A percentile compares a stretch with the other conserved stretches of the same genome.
These are phyloP conservation scores for Pollenia angustigena DNA, from an alignment of 2,888 invertebrate genomes.

Conservation along the genomic window DNA sequence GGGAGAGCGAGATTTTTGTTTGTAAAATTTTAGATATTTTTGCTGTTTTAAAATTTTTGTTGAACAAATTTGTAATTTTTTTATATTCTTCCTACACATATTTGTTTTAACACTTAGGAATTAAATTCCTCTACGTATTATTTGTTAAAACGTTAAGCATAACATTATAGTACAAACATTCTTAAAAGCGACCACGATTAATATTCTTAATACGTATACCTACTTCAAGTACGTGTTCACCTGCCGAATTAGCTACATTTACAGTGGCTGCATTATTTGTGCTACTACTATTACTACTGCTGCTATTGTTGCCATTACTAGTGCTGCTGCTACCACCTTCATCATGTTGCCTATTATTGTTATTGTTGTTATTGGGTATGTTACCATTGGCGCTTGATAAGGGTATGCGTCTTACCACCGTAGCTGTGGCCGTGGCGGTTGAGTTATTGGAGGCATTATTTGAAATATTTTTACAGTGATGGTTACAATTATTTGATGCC, in stretches of 20 bases:
- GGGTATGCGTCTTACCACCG: constrained; percentile 74
- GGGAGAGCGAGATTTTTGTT: constrained; percentile 45
- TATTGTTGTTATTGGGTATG: constrained; percentile 74
- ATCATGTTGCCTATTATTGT: constrained; percentile 75
- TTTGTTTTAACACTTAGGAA: constrained; percentile 52
- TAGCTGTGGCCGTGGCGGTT: constrained; percentile 38
- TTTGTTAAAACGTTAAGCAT: background rate
- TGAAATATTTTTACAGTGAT: constrained; percentile 72
- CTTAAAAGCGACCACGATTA: constrained; percentile 81
- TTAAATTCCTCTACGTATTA: constrained; percentile 51
- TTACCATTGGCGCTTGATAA: constrained; percentile 78
- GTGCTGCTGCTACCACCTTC: constrained; percentile 74
- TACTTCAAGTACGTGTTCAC: constrained; percentile 83
- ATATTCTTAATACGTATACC: constrained; percentile 83
- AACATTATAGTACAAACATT: background rate
- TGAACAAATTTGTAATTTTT: constrained; percentile 22
- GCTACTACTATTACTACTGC: constrained; percentile 63
- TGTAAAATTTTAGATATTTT: constrained; percentile 22
- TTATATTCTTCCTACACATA: background rate
- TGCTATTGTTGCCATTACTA: constrained; percentile 72
- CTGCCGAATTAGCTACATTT: constrained; percentile 75
- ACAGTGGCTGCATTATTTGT: constrained; percentile 69
- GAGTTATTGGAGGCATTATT: constrained; percentile 72
- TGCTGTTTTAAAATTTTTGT: background rate
- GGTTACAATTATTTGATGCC: constrained; percentile 71